phyloP scores from a whole-genome alignment of 2,113 vertebrate species.

The Varanus komodoensis region DNA sequence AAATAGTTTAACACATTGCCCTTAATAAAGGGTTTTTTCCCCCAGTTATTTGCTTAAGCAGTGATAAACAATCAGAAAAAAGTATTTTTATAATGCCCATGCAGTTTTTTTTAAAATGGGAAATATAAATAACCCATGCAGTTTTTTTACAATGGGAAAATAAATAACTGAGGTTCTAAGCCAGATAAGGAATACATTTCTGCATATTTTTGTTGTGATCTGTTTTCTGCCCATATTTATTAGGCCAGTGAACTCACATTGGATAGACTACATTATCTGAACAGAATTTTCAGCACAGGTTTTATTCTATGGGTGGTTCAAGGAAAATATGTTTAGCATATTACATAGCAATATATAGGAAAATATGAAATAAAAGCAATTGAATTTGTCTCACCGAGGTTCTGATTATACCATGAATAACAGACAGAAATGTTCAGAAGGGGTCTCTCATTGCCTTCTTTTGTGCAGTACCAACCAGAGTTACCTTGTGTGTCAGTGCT shows the following conservation, averaged over 20 bases:
- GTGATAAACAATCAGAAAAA: constrained; percentile 20
- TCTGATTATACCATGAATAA: not conserved
- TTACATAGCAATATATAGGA: not conserved
- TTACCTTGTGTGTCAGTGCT: no score
- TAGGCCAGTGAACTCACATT: not conserved
- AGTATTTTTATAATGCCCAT: not conserved
- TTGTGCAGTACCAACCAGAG: no score
- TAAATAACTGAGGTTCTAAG: not conserved
- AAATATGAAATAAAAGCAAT: not conserved
- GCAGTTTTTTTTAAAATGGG: not conserved
- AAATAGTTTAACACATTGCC: constrained; percentile 45
- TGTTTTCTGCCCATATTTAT: not conserved
- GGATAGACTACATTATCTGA: not conserved
- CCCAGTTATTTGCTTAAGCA: constrained; percentile 18
- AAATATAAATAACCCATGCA: constrained; percentile 4
- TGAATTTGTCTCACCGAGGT: not conserved
- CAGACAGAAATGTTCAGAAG: not conserved
- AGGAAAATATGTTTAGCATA: not conserved
- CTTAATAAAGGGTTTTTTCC: constrained; percentile 25
- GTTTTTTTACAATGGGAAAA: not conserved
- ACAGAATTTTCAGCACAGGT: not conserved
- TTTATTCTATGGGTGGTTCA: not conserved
- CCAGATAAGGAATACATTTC: not conserved
- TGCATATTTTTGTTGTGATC: not conserved
- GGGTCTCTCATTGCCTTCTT: no score